Evolutionary conservation across 92 coral and sea anemone species (phyloP).

Genomic region (Phymanthus crucifer): DNA sequence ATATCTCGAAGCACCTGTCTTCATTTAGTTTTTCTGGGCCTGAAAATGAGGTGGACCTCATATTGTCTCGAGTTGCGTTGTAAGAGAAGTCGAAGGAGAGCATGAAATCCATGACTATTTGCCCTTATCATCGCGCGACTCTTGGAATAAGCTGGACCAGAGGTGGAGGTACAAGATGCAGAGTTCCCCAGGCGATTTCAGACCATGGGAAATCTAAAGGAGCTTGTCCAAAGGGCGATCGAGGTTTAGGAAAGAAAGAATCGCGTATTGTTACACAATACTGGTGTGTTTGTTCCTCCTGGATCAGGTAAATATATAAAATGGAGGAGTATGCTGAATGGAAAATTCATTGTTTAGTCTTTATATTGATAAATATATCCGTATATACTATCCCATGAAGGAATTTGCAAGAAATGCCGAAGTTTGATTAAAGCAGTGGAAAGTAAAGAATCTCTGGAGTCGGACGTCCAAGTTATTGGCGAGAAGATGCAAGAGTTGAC

Average conservation of each 20-base stretch:
- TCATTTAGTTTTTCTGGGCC: conserved; percentile 47
- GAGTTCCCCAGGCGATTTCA: conserved; percentile 57
- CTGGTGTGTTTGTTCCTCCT: conserved; percentile 63
- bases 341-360: not conserved
- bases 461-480: not conserved
- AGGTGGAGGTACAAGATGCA: conserved; percentile 63
- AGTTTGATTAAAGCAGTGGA: not conserved
- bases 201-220: conserved; percentile 58
- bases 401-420: conserved; percentile 57
- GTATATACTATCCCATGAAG: conserved; percentile 14
- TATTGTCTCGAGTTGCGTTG: conserved; percentile 31
- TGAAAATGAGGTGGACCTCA: conserved; percentile 64
- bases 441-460: not conserved
- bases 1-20: conserved; percentile 41
- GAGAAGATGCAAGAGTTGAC: conserved; percentile 27
- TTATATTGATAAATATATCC: not conserved
- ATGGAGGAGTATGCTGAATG: not conserved
- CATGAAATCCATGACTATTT: conserved; percentile 52
- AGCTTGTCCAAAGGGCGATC: conserved; percentile 70
- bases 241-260: conserved; percentile 54
- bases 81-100: not conserved
- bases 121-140: conserved; percentile 64
- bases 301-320: conserved; percentile 57
- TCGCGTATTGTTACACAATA: conserved; percentile 48
- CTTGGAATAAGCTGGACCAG: conserved; percentile 67